Evolutionary conservation across 2,113 vertebrate genomes (phyloP), one percentile per base, ranked within the genome.

Genomic region (Xenopus borealis): DNA sequence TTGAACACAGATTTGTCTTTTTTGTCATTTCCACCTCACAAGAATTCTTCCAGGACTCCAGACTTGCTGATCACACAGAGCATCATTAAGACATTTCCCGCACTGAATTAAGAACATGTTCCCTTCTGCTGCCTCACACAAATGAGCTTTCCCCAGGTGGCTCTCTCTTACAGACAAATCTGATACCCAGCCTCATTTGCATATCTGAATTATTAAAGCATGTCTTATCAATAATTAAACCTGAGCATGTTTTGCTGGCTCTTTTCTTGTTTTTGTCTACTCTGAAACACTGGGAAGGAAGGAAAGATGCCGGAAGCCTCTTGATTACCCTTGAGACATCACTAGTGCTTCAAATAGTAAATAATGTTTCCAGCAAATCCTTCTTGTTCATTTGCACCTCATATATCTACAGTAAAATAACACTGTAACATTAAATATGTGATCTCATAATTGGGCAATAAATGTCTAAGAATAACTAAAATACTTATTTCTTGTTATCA

Each of bases 91-190:
- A 76, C 73, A 69, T 76, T 76, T 76, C 59, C 73, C 27, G 53
- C 45, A 69, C 73, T 76, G 73, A 76, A 76, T 76, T 69, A 69
- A 61, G 62, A 76, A 57, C 59, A 76, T 76, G 73, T 69, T 76
- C 73, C 66, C 59, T 76, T 76, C 66, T 69, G 58, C 66, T 76
- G 59, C 73, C 46, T 76, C 59, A 55, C 73, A 76, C 73, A 76
- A 76, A 76, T 76, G 66, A 76, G 66, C 73, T 76, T 76, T 76
- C 73, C 73, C 73, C 73, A 76, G 73, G 73, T 76, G 73, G 47
- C 57, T 69, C 73, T 69, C 73, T 76, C 62, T 76, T 76, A 69
- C 73, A 76, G 73, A 64, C 66, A 69, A 76, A 76, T 76, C 66
- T 69, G 66, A 76, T 76, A 76, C 73, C 66, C 73, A 55, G 66